These are phyloP conservation scores for Dromococcyx pavoninus DNA, from an alignment of 2,797 vertebrate genomes.

Conservation along the genomic window DNA sequence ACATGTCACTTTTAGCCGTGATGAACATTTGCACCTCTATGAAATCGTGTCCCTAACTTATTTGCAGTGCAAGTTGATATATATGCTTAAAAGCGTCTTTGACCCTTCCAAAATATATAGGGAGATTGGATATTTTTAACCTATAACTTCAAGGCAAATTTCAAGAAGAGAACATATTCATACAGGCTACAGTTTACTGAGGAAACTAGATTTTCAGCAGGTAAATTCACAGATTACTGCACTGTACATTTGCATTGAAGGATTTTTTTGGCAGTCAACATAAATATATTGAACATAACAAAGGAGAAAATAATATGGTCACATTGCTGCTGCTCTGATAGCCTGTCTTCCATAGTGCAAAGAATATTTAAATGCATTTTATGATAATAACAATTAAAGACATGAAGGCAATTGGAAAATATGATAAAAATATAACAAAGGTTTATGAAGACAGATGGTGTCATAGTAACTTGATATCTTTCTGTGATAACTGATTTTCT, in stretches of 20 bases:
- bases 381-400: background rate
- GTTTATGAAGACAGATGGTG: background rate
- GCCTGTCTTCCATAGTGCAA: background rate
- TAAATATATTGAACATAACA: background rate
- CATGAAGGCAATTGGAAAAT: background rate
- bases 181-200: background rate
- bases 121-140: background rate
- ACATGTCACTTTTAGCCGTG: background rate
- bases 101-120: background rate
- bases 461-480: background rate
- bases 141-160: background rate
- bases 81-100: background rate
- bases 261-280: background rate
- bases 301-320: background rate
- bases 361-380: background rate
- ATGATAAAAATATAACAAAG: background rate
- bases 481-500: constrained; percentile 1
- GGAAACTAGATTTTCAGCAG: background rate
- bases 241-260: background rate
- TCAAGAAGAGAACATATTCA: background rate
- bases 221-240: background rate
- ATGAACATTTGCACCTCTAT: background rate
- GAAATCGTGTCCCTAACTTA: background rate
- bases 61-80: background rate
- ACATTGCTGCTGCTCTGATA: background rate